Evolutionary conservation across 2,797 vertebrate species (phyloP), one percentile per base, ranked within the genome.

Genomic region (Macroramphosus scolopax): DNA sequence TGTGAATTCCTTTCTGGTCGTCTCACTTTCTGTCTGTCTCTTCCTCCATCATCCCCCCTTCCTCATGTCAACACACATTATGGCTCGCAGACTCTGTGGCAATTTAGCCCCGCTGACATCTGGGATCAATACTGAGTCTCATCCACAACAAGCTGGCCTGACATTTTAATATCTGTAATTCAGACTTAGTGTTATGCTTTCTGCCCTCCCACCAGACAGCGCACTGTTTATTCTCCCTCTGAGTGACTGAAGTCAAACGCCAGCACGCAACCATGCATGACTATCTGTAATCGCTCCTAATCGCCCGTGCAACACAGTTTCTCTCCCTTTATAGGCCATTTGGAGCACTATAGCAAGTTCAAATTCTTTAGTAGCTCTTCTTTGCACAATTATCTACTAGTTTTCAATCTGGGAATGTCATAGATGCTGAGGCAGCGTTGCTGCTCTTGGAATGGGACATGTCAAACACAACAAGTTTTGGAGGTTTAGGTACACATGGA

Each of bases 121-220:
- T 91, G 90, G 88, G 88, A 89, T 88, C 88, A 89, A 90, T 89
- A 89, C 72, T 42, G 55, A 76, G 74, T 83, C 81, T 83, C 83
- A 82, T 87, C 84, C 77, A 72, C 75, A 80, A 83, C 81, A 79
- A 67, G 65, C 68, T 51, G 41, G 66, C 50, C 78, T 89, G 88
- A 88, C 87, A 76, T 86, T 80, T 89, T 89, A 90, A 90, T 89
- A 89, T 90, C 86, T 87, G 87, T 88, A 89, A 90, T 90, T 90
- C 84, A 77, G 75, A 75, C 77, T 87, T 84, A 86, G 85, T 88
- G 86, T 85, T 87, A 81, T 84, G 83, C 73, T 87, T 88, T 88
- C 76, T 86, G 82, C 87, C 87, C 76, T 68, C 72, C 76, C 60
- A 69, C 60, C 67, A 77, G 72, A 80, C 74, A 69, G 70, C 67